Conservation (phyloP, 2,888 invertebrate genomes). For the Onchidella celtica region DNA sequence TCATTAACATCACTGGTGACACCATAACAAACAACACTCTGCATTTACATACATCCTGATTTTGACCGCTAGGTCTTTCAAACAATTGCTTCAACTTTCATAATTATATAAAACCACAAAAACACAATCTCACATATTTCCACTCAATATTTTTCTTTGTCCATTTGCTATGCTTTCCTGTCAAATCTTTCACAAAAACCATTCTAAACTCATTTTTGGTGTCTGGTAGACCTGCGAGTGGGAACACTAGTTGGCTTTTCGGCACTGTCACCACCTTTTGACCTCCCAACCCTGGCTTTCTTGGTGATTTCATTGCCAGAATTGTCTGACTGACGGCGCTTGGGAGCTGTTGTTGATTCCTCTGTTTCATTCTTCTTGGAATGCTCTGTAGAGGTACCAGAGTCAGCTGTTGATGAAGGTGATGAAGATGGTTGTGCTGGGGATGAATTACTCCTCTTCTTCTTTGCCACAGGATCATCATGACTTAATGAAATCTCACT, state of each 20-base stretch:
- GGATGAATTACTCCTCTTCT: neutral
- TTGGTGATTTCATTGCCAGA: neutral
- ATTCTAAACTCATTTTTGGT: neutral
- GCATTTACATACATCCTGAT: too few relatives aligned
- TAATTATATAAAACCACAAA: too few relatives aligned
- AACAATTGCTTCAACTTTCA: too few relatives aligned
- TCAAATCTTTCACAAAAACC: too few relatives aligned
- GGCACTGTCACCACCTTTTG: neutral
- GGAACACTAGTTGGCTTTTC: neutral
- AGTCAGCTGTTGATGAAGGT: neutral
- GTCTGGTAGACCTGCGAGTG: neutral
- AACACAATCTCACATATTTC: too few relatives aligned
- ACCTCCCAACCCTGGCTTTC: neutral
- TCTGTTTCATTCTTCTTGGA: neutral
- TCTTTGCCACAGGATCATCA: neutral
- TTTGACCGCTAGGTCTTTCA: too few relatives aligned
- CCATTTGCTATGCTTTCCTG: neutral
- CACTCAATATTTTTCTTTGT: neutral
- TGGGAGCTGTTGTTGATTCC: neutral
- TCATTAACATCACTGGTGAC: too few relatives aligned
- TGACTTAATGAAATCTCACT: neutral
- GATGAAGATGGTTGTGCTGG: neutral
- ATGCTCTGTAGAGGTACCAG: neutral
- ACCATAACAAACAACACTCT: too few relatives aligned
- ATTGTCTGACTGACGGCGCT: neutral